Evolutionary conservation across 1,140 invertebrate species (phyloP), one percentile per base, ranked within the genome.

Genomic region (Drosophila rhopaloa): DNA sequence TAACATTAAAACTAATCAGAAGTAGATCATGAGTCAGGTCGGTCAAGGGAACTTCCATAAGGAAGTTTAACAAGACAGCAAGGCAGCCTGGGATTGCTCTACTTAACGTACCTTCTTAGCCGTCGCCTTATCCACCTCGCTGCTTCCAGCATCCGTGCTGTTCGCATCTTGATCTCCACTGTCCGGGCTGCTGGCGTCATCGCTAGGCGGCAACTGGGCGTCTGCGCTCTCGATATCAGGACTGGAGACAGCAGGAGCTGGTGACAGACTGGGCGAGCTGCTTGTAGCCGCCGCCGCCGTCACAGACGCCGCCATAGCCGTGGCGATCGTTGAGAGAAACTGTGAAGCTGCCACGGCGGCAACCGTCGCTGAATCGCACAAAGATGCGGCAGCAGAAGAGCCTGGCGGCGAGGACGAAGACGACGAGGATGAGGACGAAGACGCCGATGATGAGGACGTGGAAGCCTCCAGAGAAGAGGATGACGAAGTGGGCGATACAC

Each of bases 321-420:
- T 73, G 37, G 77, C 79, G 46, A 83, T 83, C 46, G 77, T 73
- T 37, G 75, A 65, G 57, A 89, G 60, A 63, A 89, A 66, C 58
- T 88, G 81, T 44, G 81, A 79, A 14, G 84, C 91, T 5, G 88
- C 91, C 11, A 82, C 91, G 19, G 76, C 81, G 24, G 63, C 80
- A 35, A 76, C 82, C 11, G 83, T 82, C 72, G 88, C 88, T 14
- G 91, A 83, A 66, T 84, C 86, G 68, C 80, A 88, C 6, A 89
- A 62, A 24, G 82, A 63, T 24, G 86, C 29, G 14, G 82, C 61
- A 11, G 68, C 16, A 9, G 76, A 67, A 4, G 81, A 54, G 16
- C 76, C 53, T 8, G 79, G 51, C 3, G 82, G 67, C 11, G 82
- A 63, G 38, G 79, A 78, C 11, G 81, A 62, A 7, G 72, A 60